Evolutionary conservation across 2,797 vertebrate species (phyloP), one percentile per base, ranked within the genome.

Genomic region (Denticeps clupeoides): DNA sequence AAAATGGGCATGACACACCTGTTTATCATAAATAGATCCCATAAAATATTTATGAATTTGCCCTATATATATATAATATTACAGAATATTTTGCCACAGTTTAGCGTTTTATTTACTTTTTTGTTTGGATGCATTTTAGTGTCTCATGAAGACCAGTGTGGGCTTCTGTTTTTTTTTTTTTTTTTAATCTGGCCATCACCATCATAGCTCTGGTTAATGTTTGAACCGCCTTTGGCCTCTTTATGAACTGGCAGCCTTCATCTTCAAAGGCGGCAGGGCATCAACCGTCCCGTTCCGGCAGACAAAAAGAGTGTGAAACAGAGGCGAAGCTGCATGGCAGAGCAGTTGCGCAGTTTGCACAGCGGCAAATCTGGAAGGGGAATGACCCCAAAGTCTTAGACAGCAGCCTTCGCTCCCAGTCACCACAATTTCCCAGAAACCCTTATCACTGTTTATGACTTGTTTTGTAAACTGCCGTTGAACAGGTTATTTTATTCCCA

Each of bases 151-250:
- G 12, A 6, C 33, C 12, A 15, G 7, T 6, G 15, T n/a, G 31
- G 28, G 37, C 12, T 4, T 19, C 9, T 5, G 15, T 37, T 23
- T 23, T 27, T 18, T 21, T 31, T 53, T 41, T 49, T 62, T 48
- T 64, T 37, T 51, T 3, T 12, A 0, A 33, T 25, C 62, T 65
- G 47, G 16, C 59, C 25, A 62, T 65, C 55, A 63, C 40, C 67
- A 67, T 74, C 74, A 75, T 70, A 47, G 71, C 68, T 75, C 82
- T 85, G 83, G 73, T 84, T 89, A 86, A 83, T 83, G 82, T 85
- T 83, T 79, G 71, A 87, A 72, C 71, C 60, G 49, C 67, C 71
- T 77, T 68, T 59, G 68, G 75, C 68, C 72, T 68, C 52, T 77
- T 62, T 56, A 76, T 78, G 79, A 81, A 81, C 68, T 83, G 57